Evolutionary conservation across 2,113 vertebrate species (phyloP), one percentile per base, ranked within the genome.

Genomic region (Bathybates hornii): DNA sequence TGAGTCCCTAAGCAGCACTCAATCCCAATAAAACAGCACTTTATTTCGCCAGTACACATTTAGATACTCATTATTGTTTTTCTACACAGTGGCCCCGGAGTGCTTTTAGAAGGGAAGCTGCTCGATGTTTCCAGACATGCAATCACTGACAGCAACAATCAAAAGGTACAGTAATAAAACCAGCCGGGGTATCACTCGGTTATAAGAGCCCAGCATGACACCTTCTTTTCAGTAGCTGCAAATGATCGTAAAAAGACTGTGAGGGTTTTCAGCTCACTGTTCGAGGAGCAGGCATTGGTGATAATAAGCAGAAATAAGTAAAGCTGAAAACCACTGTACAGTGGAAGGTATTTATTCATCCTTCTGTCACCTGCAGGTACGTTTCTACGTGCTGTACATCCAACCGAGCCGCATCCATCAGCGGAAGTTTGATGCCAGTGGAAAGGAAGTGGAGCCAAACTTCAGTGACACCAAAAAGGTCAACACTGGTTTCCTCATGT

Each of bases 401-500:
- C 96, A 88, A 89, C 97, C 97, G 7, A 89, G 89, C 21, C 87
- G 87, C 53, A 93, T 97, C 88, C 97, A 98, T 79, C 95, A 93
- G 81, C 96, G 97, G 38, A 96, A 92, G 86, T 98, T 97, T 17
- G 97, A 98, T 80, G 84, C 91, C 63, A 94, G 94, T 7, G 97
- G 97, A 32, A 96, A 96, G 7, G 98, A 98, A 91, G 94, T 97
- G 0, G 97, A 98, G 88, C 97, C 97, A 2, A 98, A 98, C 91
- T 98, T 98, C 94, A 97, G 97, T 10, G 95, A 97, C 78, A 97
- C 96, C 86, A 96, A 87, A 88, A 98, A 97, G 91, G 97, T 98
- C 93, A 98, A 97, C 96, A 98, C 97, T 0, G 97, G 98, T 89
- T 97, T 95, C 95, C 97, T 98, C 29, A 95, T 97, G 97, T 98